Evolutionary conservation across 2,797 vertebrate genomes (phyloP).

Genomic region (Phaenicophaeus curvirostris): DNA sequence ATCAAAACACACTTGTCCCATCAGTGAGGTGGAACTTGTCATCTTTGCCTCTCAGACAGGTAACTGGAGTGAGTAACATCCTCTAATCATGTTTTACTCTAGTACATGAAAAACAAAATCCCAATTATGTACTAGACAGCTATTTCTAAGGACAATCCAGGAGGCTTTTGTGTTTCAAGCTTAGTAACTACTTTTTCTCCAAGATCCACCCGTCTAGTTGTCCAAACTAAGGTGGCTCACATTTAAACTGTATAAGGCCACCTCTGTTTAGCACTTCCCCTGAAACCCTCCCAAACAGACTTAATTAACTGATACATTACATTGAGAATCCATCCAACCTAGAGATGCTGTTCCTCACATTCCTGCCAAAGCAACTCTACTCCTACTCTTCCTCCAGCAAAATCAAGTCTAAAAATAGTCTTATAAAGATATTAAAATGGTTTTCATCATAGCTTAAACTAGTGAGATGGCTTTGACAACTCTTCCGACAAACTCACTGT

Average conservation of each 20-base stretch:
- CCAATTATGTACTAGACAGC: not conserved
- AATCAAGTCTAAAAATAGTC: conserved; percentile 26
- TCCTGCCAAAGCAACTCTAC: conserved; percentile 18
- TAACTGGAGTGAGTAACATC: not conserved
- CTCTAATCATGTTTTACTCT: not conserved
- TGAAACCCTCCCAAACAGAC: not conserved
- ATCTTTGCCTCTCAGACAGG: not conserved
- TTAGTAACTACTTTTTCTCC: not conserved
- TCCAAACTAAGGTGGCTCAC: not conserved
- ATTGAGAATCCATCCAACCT: not conserved
- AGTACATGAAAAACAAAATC: not conserved
- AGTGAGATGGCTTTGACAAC: conserved; percentile 20
- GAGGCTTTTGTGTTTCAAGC: not conserved
- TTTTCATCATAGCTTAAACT: not conserved
- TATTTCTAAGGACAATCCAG: not conserved
- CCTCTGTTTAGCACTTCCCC: not conserved
- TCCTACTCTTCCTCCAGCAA: conserved; percentile 11
- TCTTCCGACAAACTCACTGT: not conserved
- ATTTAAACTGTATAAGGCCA: not conserved
- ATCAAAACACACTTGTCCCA: not conserved
- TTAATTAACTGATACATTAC: conserved; percentile 1
- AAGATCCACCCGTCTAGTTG: not conserved
- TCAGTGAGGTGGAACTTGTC: not conserved
- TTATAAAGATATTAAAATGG: conserved; percentile 26
- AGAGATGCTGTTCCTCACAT: not conserved